A percentile compares a stretch with the other conserved stretches of the same genome.
Conservation (phyloP, 2,888 invertebrate genomes). For the Rhamphomyia laevipes region DNA sequence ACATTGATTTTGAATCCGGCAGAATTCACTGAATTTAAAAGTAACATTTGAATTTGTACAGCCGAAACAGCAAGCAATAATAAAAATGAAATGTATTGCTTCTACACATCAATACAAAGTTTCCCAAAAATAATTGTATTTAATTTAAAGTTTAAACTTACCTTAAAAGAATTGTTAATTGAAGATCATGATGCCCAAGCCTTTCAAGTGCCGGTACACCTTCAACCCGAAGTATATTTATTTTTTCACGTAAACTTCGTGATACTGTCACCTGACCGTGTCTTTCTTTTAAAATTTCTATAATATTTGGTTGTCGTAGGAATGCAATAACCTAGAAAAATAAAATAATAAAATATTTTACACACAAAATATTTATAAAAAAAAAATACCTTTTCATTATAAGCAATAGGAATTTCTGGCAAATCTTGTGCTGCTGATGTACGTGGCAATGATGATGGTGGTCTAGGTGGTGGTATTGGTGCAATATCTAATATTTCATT, state of each 20-base stretch:
- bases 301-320: constrained; percentile 84
- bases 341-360: neutral
- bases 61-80: too few species aligned
- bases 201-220: constrained; percentile 75
- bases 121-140: neutral
- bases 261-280: constrained; percentile 61
- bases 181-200: constrained; percentile 85
- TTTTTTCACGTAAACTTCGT: constrained; percentile 69
- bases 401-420: constrained; percentile 73
- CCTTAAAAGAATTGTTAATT: constrained; percentile 87
- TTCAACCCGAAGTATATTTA: constrained; percentile 79
- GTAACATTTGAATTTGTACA: too few species aligned
- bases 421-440: constrained; percentile 25
- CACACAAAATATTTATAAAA: too few species aligned
- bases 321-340: constrained; percentile 79
- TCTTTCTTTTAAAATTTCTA: constrained; percentile 78
- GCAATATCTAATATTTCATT: constrained; percentile 41
- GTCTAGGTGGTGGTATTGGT: constrained; percentile 64
- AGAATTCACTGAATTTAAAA: too few species aligned
- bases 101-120: neutral
- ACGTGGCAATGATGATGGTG: constrained; percentile 40
- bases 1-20: too few species aligned
- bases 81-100: too few species aligned
- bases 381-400: constrained; percentile 67
- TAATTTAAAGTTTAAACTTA: constrained; percentile 40